phyloP scores from a whole-genome alignment of 2,113 vertebrate species.

The Thermophis baileyi region DNA sequence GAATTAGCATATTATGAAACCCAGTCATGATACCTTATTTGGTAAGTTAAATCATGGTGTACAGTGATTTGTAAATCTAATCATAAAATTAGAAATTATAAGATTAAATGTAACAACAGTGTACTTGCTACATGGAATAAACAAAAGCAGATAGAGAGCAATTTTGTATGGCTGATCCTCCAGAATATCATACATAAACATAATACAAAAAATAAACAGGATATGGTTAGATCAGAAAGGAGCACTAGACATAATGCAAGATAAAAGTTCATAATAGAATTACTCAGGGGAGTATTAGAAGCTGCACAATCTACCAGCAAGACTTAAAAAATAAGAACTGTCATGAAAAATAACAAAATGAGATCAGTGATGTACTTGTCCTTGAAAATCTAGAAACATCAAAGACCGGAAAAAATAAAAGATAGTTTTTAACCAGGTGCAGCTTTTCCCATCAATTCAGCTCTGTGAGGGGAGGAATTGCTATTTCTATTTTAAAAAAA shows the following conservation, averaged over 20 bases:
- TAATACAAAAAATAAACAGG: constrained; percentile 10
- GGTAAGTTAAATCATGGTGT: background rate
- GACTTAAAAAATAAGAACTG: background rate
- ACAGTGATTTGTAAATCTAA: background rate
- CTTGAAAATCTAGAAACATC: background rate
- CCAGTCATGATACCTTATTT: background rate
- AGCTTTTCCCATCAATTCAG: background rate
- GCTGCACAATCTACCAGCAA: background rate
- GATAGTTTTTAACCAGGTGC: background rate
- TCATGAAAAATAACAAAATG: background rate
- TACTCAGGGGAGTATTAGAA: background rate
- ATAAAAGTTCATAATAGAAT: background rate
- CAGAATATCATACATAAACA: background rate
- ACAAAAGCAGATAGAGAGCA: background rate
- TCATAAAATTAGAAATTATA: background rate
- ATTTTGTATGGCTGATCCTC: background rate
- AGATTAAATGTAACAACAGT: background rate
- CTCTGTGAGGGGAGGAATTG: background rate
- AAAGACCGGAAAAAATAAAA: background rate
- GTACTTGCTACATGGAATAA: background rate
- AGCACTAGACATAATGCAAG: background rate
- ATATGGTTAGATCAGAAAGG: background rate
- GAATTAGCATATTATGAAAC: background rate
- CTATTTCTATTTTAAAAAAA: background rate
- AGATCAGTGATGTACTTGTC: background rate